Percentiles rank a stretch among this genome's conserved stretches.
Evolutionary conservation across 2,113 vertebrate species (phyloP).

Genomic region (Cheilinus undulatus): DNA sequence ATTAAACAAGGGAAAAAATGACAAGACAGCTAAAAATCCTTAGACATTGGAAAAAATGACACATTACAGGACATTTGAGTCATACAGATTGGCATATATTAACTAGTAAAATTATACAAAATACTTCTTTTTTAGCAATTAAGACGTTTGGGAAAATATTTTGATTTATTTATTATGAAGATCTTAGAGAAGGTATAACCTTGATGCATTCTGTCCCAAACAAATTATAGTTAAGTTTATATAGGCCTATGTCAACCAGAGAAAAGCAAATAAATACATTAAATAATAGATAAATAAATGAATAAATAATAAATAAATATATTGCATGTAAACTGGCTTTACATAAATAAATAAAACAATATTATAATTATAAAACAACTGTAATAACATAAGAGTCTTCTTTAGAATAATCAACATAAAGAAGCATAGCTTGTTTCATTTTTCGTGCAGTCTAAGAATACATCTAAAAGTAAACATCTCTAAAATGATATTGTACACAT

Average conservation of each 20-base stretch:
- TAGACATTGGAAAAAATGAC: conserved; percentile 75
- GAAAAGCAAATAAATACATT: conserved; percentile 57
- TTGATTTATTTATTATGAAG: conserved; percentile 79
- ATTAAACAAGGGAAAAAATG: conserved; percentile 76
- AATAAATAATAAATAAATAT: conserved; percentile 50
- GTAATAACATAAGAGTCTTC: conserved; percentile 26
- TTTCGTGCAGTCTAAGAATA: conserved; percentile 83
- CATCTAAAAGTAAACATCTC: conserved; percentile 81
- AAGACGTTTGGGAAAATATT: conserved; percentile 82
- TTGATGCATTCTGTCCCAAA: conserved; percentile 77
- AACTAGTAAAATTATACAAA: conserved; percentile 84
- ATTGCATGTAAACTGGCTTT: conserved; percentile 53
- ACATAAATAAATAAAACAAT: conserved; percentile 61
- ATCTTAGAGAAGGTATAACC: conserved; percentile 72
- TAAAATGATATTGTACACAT: conserved; percentile 82
- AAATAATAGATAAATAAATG: conserved; percentile 57
- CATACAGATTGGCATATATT: conserved; percentile 81
- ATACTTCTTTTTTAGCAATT: conserved; percentile 78
- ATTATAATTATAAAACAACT: conserved; percentile 64
- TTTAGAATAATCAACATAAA: conserved; percentile 56
- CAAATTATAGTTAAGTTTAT: conserved; percentile 58
- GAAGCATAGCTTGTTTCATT: conserved; percentile 69
- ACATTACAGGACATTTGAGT: conserved; percentile 79
- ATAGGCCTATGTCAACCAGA: conserved; percentile 50
- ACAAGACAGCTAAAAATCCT: conserved; percentile 73